Evolutionary conservation across 1,140 invertebrate species (phyloP).

Genomic region (Drosophila funebris): DNA sequence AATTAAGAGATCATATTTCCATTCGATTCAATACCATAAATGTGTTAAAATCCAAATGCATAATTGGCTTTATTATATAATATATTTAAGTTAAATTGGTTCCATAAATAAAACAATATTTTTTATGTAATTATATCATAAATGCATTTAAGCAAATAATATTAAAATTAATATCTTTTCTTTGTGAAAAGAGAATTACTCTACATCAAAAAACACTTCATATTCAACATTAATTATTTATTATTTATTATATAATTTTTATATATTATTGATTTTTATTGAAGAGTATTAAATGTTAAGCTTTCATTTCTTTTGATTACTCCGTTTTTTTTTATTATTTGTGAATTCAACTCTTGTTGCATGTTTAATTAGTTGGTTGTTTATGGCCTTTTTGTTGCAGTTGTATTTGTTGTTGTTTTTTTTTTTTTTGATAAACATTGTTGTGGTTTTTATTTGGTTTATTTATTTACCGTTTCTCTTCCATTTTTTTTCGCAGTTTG

Average conservation of each 20-base stretch:
- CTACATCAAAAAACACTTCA: too few species aligned
- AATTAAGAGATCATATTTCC: too few species aligned
- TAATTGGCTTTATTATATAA: too few species aligned
- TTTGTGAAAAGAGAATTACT: too few species aligned
- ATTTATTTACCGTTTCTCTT: constrained; percentile 61
- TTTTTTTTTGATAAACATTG: constrained; percentile 40
- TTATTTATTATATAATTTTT: not conserved
- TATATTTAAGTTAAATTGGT: too few species aligned
- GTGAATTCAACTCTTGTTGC: constrained; percentile 36
- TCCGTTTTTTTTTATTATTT: constrained; percentile 20
- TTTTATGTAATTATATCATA: too few species aligned
- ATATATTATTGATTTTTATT: not conserved
- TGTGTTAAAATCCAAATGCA: too few species aligned
- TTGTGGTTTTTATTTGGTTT: constrained; percentile 58
- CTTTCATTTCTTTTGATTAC: constrained; percentile 1
- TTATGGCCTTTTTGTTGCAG: constrained; percentile 53
- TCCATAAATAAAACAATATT: too few species aligned
- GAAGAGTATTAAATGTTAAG: constrained; percentile 13
- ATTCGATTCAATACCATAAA: too few species aligned
- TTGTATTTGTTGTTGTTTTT: constrained; percentile 21
- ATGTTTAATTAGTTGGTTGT: constrained; percentile 78
- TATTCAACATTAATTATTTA: too few species aligned
- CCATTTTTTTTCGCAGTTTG: constrained; percentile 1
- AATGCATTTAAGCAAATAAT: too few species aligned
- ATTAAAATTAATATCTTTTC: too few species aligned